These are phyloP conservation scores for Echinometra lucunter DNA, from an alignment of 53 echinoderm and acorn worm species.

Conservation along the genomic window DNA sequence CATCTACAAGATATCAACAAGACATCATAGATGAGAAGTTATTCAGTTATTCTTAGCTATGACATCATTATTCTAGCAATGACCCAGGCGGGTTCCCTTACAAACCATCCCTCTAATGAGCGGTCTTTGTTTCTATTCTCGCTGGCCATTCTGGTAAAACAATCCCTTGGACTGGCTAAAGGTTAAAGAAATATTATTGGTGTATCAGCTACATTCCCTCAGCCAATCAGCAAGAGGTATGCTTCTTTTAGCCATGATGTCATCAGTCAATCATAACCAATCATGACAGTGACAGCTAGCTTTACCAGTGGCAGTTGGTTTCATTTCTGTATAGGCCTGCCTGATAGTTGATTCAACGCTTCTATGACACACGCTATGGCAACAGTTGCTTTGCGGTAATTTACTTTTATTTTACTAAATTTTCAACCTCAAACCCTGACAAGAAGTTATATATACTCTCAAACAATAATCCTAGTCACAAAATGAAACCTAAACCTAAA, in stretches of 20 bases:
- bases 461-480: no score
- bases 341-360: background rate
- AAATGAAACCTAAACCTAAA: no score
- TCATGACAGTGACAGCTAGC: background rate
- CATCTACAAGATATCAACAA: background rate
- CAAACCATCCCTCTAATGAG: conserved; percentile 5
- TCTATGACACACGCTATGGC: background rate
- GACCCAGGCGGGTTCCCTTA: background rate
- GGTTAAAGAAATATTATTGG: conserved; percentile 52
- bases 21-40: background rate
- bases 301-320: background rate
- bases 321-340: background rate
- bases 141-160: background rate
- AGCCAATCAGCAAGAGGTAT: conserved; percentile 2
- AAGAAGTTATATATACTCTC: no score
- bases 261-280: conserved; percentile 28
- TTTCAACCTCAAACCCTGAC: no score
- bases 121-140: background rate
- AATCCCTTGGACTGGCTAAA: background rate
- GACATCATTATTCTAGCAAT: conserved; percentile 52
- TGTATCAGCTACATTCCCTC: background rate
- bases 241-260: conserved; percentile 22
- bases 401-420: no score
- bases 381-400: no score
- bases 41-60: conserved; percentile 24